phyloP scores from a whole-genome alignment of 35 echinoderm and acorn worm species.

The Heliocidaris tuberculata region DNA sequence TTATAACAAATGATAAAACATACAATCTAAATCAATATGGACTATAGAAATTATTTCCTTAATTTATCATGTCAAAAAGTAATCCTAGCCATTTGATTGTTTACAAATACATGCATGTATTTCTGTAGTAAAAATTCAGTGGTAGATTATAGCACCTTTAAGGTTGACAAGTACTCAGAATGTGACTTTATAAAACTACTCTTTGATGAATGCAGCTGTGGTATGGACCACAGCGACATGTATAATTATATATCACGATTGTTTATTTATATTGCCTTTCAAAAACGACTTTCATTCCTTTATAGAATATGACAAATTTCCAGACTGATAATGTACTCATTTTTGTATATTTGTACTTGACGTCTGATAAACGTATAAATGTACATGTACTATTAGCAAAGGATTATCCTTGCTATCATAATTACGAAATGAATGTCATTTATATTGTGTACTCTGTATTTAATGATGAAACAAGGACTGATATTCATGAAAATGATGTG shows the following conservation, averaged over 20 bases:
- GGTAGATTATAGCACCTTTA: too few relatives aligned
- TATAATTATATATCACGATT: background rate
- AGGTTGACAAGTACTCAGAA: background rate
- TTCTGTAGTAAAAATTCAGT: too few relatives aligned
- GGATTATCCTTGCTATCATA: too few relatives aligned
- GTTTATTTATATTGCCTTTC: background rate
- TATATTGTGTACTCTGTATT: background rate
- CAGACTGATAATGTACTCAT: background rate
- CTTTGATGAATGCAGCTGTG: background rate
- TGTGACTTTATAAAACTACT: background rate
- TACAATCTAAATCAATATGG: too few relatives aligned
- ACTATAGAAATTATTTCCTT: too few relatives aligned
- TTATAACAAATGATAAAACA: too few relatives aligned
- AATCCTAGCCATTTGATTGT: too few relatives aligned
- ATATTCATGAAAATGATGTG: background rate
- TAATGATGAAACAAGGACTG: background rate
- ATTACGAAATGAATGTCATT: too few relatives aligned
- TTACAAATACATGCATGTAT: too few relatives aligned
- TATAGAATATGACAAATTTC: background rate
- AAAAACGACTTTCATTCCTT: background rate
- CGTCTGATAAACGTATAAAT: background rate
- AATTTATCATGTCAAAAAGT: too few relatives aligned
- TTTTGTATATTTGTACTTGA: background rate
- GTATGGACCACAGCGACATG: background rate
- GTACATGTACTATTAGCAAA: too few relatives aligned